Evolutionary conservation across 2,888 invertebrate species (phyloP), one percentile per base, ranked within the genome.

Genomic region (Caenorhabditis japonica): DNA sequence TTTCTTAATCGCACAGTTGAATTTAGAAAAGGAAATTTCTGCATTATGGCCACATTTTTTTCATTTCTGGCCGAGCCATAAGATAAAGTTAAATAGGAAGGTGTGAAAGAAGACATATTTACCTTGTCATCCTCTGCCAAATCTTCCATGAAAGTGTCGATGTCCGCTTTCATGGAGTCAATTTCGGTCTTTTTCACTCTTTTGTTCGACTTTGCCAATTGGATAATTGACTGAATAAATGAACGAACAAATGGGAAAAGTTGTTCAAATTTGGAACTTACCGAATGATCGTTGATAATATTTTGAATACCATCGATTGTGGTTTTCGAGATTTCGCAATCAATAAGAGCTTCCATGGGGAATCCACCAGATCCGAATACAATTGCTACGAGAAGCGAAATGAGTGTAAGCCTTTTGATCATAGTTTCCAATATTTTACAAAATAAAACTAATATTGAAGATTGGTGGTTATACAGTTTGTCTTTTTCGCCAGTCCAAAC

Each of bases 151-250:
- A 58, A 72, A 4, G 53, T 41, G 34, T 72, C 72, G 15, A 72
- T 64, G 34, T 59, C 62, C 0, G 72, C 72, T 43, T 72, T 72
- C 72, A 72, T 43, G 0, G 64, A 59, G 30, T 72, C 64, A 7
- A 72, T 51, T 33, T 72, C 72, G 2, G 72, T 72, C 12, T 64
- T 59, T 15, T 64, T 72, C 8, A 59, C 64, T 13, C 70, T 15
- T 17, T 59, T 59, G 30, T 64, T 33, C n/a, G 52, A 21, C 21
- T 59, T 59, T 17, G 72, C 59, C 4, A 72, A 30, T 17, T 72
- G 33, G 30, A 72, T 72, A 46, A 72, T 46, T 4, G 58, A 59
- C 72, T 72, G 46, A 46, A 62, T 56, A 30, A 30, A 30, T 30
- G n/a, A n/a, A n/a, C n/a, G n/a, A n/a, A n/a, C n/a, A n/a, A n/a